Evolutionary conservation across 1,140 invertebrate genomes (phyloP), one percentile per base, ranked within the genome.

Genomic region (Drosophila prosaltans): DNA sequence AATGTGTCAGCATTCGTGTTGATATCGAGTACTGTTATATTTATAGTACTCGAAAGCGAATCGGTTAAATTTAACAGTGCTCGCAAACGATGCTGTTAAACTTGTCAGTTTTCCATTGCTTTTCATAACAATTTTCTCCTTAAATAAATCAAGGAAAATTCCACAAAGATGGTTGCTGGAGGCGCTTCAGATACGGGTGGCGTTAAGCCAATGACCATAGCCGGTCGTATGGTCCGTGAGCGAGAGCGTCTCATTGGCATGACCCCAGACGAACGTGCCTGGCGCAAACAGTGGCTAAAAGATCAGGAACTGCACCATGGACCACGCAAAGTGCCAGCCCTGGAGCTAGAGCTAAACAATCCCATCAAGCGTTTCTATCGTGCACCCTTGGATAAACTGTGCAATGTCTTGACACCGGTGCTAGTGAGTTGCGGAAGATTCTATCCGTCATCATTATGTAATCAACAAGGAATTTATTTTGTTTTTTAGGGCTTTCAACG

Each of bases 211-310:
- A 96, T 97, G 94, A 78, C 92, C 65, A 96, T 98, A 78, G 93
- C 93, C 69, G 96, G 97, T 1, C 95, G 96, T 64, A 94, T 96
- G 92, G 94, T 93, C 16, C 91, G 91, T 0, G 96, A 97, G 93
- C 93, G 97, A 71, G 96, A 97, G 93, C 94, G 97, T 90, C 93
- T 96, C 26, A 81, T 95, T 58, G 97, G 97, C 65, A 98, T 98
- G 97, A 95, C 95, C 5, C 93, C 95, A 88, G 95, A 95, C n/a
- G 97, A 98, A 93, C 94, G 97, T 77, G 94, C 94, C 54, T 98
- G 95, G 95, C 94, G 97, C 68, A 95, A 95, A 75, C 94, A 97
- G 90, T 98, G 95, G 95, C 75, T 98, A 1, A 95, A 97, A 91
- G 97, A 97, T 93, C 97, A 97, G 93, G 85, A 95, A 74, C 93